Evolutionary conservation across 2,113 vertebrate species (phyloP).

Genomic region (Fukomys damarensis): DNA sequence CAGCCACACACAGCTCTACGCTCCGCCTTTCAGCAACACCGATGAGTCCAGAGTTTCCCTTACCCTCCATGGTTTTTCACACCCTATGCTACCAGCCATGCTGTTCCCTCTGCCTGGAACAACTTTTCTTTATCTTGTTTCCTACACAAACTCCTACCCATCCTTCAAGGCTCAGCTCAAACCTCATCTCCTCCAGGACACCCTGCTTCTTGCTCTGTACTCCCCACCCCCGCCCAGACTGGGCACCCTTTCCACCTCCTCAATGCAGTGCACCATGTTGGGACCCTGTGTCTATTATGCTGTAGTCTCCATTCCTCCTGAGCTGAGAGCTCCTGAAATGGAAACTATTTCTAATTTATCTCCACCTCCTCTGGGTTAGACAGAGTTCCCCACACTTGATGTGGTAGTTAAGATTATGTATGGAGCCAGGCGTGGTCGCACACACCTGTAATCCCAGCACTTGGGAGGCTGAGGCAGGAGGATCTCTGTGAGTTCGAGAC

Average conservation of each 20-base stretch:
- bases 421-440: no score
- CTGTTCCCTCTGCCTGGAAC: not conserved
- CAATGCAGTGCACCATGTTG: not conserved
- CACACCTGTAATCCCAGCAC: no score
- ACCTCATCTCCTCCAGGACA: not conserved
- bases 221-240: not conserved
- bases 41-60: not conserved
- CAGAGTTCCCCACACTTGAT: not conserved
- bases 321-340: not conserved
- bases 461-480: no score
- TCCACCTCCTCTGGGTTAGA: not conserved
- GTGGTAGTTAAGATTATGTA: not conserved
- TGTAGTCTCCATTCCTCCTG: not conserved
- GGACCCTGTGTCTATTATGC: not conserved
- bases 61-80: not conserved
- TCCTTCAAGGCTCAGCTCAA: not conserved
- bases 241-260: not conserved
- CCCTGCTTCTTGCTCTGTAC: not conserved
- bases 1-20: not conserved
- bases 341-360: not conserved
- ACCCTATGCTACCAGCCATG: not conserved
- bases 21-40: not conserved
- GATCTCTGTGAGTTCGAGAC: no score
- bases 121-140: not conserved
- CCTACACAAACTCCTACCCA: not conserved